Percentiles rank a stretch among this genome's conserved stretches.
Conservation (phyloP, 2,113 vertebrate species). For the Ammodytes marinus region DNA sequence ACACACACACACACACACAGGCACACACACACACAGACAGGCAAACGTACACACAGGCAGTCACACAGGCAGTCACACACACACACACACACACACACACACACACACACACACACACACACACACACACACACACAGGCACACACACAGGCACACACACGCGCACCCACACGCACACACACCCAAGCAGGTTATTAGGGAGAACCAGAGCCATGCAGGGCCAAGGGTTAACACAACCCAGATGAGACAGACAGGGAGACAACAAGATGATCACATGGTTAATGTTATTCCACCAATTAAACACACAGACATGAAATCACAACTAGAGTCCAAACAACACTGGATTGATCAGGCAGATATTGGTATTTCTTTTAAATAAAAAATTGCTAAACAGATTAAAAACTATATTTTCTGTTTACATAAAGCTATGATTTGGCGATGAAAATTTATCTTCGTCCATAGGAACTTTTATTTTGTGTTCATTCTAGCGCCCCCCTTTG, state of each 20-base stretch:
- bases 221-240: conserved; percentile 32
- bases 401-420: background rate
- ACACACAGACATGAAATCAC: conserved; percentile 27
- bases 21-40: too few relatives aligned
- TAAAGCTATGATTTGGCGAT: background rate
- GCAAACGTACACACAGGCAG: too few relatives aligned
- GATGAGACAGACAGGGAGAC: conserved; percentile 61
- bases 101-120: too few relatives aligned
- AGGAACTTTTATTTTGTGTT: too few relatives aligned
- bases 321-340: conserved; percentile 32
- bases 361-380: background rate
- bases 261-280: conserved; percentile 72
- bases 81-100: too few relatives aligned
- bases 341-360: conserved; percentile 2
- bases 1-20: conserved; percentile 40
- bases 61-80: too few relatives aligned
- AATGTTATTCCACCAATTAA: conserved; percentile 40
- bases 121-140: background rate
- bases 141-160: conserved; percentile 46
- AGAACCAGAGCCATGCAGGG: conserved; percentile 51
- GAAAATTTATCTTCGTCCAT: too few relatives aligned
- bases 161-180: conserved; percentile 46
- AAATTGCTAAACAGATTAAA: background rate
- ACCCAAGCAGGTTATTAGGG: conserved; percentile 70
- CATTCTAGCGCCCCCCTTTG: too few relatives aligned